These are phyloP conservation scores for Streptopelia turtur DNA, from an alignment of 2,797 vertebrate genomes.

Conservation along the genomic window DNA sequence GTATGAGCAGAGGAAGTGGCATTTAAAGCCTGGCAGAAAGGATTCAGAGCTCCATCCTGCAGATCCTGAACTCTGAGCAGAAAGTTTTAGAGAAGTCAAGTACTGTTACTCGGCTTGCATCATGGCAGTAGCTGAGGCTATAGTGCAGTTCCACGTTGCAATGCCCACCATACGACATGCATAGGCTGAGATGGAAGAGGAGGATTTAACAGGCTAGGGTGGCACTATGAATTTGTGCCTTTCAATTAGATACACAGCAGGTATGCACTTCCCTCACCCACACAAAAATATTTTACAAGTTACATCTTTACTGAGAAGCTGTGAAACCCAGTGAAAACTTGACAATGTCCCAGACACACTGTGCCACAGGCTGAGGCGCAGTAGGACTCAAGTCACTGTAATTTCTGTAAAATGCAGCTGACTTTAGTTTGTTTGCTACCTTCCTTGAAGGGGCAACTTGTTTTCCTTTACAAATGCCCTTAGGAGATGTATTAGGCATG, in stretches of 20 bases:
- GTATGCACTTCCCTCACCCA: background rate
- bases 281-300: background rate
- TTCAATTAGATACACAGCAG: background rate
- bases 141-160: background rate
- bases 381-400: background rate
- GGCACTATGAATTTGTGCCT: background rate
- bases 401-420: constrained; percentile 23
- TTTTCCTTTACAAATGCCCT: constrained; percentile 17
- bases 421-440: constrained; percentile 5
- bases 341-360: background rate
- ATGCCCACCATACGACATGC: background rate
- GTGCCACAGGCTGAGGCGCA: background rate
- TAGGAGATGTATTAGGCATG: constrained; percentile 27
- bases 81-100: background rate
- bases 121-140: background rate
- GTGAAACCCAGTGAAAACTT: background rate
- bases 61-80: background rate
- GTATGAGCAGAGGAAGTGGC: background rate
- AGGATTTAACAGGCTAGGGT: background rate
- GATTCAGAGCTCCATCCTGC: background rate
- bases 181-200: background rate
- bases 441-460: constrained; percentile 32
- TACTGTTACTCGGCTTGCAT: background rate
- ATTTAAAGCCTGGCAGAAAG: background rate
- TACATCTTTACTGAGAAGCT: background rate